A percentile compares a stretch with the other conserved stretches of the same genome.
Evolutionary conservation across 2,113 vertebrate genomes (phyloP).

Genomic region (Pogona vitticeps): DNA sequence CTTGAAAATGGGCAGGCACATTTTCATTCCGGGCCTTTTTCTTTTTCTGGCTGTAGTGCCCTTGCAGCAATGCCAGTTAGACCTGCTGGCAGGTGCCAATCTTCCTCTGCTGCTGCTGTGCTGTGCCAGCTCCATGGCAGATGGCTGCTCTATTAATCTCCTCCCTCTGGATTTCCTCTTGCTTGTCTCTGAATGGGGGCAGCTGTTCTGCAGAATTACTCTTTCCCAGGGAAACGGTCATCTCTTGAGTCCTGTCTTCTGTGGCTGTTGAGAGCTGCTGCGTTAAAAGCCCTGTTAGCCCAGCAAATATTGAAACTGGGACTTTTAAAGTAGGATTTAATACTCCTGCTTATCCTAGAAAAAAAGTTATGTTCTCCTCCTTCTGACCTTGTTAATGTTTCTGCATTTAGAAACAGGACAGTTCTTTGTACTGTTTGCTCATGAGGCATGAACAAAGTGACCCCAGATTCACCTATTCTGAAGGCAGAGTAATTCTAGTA

Average conservation of each 20-base stretch:
- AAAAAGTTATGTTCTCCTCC: neutral
- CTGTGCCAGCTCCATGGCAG: slow-evolving; percentile 6
- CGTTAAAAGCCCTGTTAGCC: neutral
- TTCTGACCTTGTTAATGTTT: neutral
- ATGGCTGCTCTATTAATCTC: slow-evolving; percentile 20
- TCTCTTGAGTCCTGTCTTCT: neutral
- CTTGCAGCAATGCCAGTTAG: neutral
- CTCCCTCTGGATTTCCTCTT: slow-evolving; percentile 12
- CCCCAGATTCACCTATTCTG: neutral
- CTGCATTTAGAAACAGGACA: neutral
- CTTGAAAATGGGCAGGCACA: neutral
- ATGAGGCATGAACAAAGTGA: neutral
- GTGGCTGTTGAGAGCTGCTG: neutral
- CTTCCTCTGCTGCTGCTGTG: neutral
- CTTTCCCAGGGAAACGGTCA: neutral
- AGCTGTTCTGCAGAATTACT: neutral
- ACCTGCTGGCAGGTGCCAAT: neutral
- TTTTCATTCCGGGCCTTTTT: neutral
- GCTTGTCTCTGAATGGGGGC: neutral
- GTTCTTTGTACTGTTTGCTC: neutral
- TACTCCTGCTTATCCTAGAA: neutral
- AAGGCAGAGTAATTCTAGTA: neutral
- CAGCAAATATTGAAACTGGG: neutral
- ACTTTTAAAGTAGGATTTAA: neutral
- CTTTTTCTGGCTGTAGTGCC: neutral